A percentile compares a stretch with the other conserved stretches of the same genome.
phyloP scores from a whole-genome alignment of 1,140 invertebrate genomes.

The Drosophila kohkoa region DNA sequence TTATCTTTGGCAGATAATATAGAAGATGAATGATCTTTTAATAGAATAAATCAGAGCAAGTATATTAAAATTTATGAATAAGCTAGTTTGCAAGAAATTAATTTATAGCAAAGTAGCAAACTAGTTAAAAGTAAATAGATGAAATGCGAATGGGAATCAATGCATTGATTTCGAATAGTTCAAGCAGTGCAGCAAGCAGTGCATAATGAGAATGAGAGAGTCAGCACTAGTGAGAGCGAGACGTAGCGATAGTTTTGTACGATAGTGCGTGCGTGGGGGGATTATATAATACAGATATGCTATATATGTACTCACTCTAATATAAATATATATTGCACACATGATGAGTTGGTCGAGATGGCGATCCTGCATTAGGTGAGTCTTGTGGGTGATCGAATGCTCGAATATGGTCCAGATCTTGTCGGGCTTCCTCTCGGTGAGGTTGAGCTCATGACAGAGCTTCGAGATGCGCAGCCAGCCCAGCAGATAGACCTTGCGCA shows the following conservation, averaged over 20 bases:
- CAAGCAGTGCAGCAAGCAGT: neutral
- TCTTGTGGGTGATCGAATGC: slow-evolving; percentile 93
- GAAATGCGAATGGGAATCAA: too few relatives aligned
- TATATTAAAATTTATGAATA: too few relatives aligned
- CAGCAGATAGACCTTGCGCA: slow-evolving; percentile 94
- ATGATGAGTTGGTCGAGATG: slow-evolving; percentile 99
- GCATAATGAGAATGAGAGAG: neutral
- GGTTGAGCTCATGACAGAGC: slow-evolving; percentile 92
- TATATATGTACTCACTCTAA: slow-evolving; percentile 89
- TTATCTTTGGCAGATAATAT: too few relatives aligned
- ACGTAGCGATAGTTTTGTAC: neutral
- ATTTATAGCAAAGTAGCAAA: too few relatives aligned
- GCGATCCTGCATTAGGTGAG: slow-evolving; percentile 94
- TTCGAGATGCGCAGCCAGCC: slow-evolving; percentile 95
- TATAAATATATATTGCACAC: slow-evolving; percentile 98
- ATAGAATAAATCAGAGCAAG: too few relatives aligned
- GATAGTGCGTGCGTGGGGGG: neutral
- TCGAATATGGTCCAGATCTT: slow-evolving; percentile 99
- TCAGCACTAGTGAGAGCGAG: neutral
- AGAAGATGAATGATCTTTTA: too few relatives aligned
- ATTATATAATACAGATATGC: slow-evolving; percentile 1
- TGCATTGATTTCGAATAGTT: too few relatives aligned
- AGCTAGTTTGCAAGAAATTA: too few relatives aligned
- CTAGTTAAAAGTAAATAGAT: too few relatives aligned
- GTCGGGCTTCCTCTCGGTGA: slow-evolving; percentile 90